Conservation (phyloP, 2,113 vertebrate genomes). For the Siniperca chuatsi region DNA sequence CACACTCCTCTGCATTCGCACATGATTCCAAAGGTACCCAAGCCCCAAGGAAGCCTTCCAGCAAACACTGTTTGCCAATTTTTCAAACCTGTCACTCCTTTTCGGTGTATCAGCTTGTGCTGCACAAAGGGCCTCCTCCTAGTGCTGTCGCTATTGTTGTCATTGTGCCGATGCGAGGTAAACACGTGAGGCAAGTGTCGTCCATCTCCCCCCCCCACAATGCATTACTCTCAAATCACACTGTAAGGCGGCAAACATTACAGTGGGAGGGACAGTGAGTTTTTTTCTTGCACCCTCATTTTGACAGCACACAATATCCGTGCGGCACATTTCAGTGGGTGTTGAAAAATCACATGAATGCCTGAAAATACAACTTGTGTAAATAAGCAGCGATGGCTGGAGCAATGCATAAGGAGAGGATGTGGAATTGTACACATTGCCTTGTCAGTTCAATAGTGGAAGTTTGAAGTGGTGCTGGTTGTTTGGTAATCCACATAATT, state of each 20-base stretch:
- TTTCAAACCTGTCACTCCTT: conserved; percentile 80
- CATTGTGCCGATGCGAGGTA: conserved; percentile 60
- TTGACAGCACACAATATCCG: conserved; percentile 35
- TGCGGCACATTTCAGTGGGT: conserved; percentile 19
- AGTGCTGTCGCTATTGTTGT: conserved; percentile 60
- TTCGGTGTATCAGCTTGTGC: conserved; percentile 77
- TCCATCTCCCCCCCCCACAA: conserved; percentile 25
- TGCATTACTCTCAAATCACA: conserved; percentile 51
- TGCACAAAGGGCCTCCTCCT: conserved; percentile 66
- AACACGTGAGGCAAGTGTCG: conserved; percentile 58
- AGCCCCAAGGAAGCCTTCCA: conserved; percentile 80
- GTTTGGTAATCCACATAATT: conserved; percentile 16
- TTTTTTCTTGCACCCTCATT: not conserved
- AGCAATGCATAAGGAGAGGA: not conserved
- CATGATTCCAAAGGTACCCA: conserved; percentile 74
- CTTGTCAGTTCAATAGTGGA: conserved; percentile 22
- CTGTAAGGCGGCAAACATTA: conserved; percentile 13
- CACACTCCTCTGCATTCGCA: conserved; percentile 77
- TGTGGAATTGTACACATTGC: not conserved
- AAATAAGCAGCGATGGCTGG: conserved; percentile 23
- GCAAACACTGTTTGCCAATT: conserved; percentile 75
- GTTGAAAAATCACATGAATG: conserved; percentile 39
- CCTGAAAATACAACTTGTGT: conserved; percentile 33
- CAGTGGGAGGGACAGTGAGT: conserved; percentile 20
- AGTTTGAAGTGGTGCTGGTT: conserved; percentile 9